phyloP scores from a whole-genome alignment of 1,140 invertebrate species.

The Rhynchophorus ferrugineus region DNA sequence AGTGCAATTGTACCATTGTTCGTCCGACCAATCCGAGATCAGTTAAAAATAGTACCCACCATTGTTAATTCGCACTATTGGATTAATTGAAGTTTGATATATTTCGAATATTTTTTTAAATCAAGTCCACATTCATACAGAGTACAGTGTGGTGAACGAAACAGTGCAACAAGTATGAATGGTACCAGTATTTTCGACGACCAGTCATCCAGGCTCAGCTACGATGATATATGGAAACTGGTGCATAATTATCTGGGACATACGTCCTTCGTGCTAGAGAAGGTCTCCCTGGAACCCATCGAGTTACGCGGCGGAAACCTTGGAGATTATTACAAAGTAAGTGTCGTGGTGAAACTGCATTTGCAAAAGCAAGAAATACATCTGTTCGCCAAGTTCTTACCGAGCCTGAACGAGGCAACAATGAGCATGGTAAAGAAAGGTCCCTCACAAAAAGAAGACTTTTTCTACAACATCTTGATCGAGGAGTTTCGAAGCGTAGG shows the following conservation, averaged over 20 bases:
- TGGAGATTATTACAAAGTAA: conserved; percentile 5
- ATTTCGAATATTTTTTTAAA: no score
- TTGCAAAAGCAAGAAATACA: neutral
- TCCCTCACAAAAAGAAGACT: conserved; percentile 25
- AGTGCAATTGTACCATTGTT: no score
- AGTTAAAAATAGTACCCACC: no score
- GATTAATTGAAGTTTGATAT: no score
- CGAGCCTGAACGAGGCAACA: neutral
- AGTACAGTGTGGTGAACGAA: no score
- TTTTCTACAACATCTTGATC: conserved; percentile 23
- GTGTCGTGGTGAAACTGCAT: neutral
- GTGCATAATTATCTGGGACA: neutral
- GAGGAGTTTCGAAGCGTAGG: conserved; percentile 13
- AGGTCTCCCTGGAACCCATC: neutral
- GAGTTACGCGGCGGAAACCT: neutral
- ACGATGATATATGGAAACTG: neutral
- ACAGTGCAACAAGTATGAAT: no score
- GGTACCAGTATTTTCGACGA: no score
- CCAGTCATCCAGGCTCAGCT: no score
- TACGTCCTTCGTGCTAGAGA: neutral
- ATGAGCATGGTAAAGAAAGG: neutral
- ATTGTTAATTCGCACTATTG: no score
- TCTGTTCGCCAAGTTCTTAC: neutral
- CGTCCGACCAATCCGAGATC: no score
- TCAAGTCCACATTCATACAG: no score